Conservation (phyloP, 2,797 vertebrate species). For the Chrysocyon brachyurus region DNA sequence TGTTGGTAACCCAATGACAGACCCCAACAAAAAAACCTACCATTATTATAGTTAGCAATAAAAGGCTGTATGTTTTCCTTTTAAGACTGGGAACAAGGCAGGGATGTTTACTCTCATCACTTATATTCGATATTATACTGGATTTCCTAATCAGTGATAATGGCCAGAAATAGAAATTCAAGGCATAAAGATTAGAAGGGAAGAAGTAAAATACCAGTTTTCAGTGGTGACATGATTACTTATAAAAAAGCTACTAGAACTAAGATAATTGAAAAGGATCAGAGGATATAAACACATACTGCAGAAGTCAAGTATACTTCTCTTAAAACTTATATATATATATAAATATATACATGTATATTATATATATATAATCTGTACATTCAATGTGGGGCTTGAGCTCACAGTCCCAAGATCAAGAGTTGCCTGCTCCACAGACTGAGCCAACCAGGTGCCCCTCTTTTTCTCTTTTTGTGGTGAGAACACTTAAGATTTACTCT, state of each 20-base stretch:
- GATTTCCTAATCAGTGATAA: background rate
- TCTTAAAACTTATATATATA: background rate
- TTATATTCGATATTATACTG: background rate
- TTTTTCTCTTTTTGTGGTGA: background rate
- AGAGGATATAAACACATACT: background rate
- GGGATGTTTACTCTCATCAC: background rate
- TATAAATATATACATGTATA: too few species aligned
- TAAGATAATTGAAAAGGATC: background rate
- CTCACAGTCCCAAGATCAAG: background rate
- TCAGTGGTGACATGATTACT: background rate
- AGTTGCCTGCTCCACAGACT: background rate
- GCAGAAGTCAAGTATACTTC: background rate
- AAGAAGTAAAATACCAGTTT: background rate
- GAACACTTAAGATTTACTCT: background rate
- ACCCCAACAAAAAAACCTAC: background rate
- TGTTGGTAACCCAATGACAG: background rate
- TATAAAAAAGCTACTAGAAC: background rate
- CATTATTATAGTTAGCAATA: background rate
- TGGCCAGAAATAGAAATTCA: background rate
- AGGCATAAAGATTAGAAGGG: background rate
- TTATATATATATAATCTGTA: background rate
- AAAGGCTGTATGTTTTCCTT: background rate
- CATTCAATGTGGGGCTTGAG: background rate
- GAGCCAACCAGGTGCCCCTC: background rate
- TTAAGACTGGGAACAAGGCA: background rate